Conservation (phyloP, 1,140 invertebrate species). For the Dryas iulia region DNA sequence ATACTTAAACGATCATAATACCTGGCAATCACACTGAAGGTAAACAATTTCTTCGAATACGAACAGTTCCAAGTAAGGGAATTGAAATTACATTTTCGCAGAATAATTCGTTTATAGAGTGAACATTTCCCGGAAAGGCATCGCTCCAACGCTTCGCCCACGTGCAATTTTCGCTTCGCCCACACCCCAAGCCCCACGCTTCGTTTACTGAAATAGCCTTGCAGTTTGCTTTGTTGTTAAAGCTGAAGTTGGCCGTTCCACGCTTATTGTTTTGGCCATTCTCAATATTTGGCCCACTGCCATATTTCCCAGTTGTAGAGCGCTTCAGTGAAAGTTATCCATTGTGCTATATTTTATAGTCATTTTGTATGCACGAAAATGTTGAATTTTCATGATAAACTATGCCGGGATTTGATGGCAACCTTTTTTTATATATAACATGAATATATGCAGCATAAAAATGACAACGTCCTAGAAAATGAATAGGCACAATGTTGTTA, state of each 20-base stretch:
- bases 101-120: slow-evolving; percentile 1
- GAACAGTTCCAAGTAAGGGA: not conserved
- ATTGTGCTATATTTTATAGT: not conserved
- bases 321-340: not conserved
- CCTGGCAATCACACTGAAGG: not conserved
- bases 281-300: slow-evolving; percentile 2
- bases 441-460: too few species aligned
- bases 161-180: not conserved
- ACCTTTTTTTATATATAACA: not conserved
- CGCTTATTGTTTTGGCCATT: not conserved
- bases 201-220: not conserved
- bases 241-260: not conserved
- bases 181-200: not conserved
- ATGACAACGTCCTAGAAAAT: too few species aligned
- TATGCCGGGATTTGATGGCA: not conserved
- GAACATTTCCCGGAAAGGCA: not conserved
- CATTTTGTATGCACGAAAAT: not conserved
- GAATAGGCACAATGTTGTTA: too few species aligned
- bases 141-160: not conserved
- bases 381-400: not conserved
- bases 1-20: not conserved
- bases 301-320: not conserved
- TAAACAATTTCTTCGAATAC: not conserved
- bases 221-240: not conserved
- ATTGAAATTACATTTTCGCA: not conserved